These are phyloP conservation scores for Apis cerana DNA, from an alignment of 1,140 invertebrate species.

Conservation along the genomic window DNA sequence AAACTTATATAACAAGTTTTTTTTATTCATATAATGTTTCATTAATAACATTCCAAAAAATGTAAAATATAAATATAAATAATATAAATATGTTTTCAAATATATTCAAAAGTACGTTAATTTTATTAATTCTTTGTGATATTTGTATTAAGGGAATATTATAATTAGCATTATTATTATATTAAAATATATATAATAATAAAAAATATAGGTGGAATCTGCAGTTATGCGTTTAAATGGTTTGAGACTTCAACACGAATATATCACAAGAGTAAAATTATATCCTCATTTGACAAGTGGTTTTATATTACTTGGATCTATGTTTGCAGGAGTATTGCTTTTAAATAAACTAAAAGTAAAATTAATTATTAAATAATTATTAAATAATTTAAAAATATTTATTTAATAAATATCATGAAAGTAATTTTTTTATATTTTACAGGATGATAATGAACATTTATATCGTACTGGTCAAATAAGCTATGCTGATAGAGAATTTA, in stretches of 20 bases:
- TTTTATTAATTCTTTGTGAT: slow-evolving; percentile 11
- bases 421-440: slow-evolving; percentile 61
- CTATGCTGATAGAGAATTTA: slow-evolving; percentile 86
- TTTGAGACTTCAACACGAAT: slow-evolving; percentile 84
- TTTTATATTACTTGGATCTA: not conserved
- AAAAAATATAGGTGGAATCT: slow-evolving; percentile 87
- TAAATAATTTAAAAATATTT: slow-evolving; percentile 12
- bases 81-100: not conserved
- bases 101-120: not conserved
- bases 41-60: too few species aligned
- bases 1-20: slow-evolving; percentile 12
- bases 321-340: fast-evolving
- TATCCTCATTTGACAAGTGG: not conserved
- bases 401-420: not conserved
- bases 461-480: slow-evolving; percentile 86
- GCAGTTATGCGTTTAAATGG: slow-evolving; percentile 87
- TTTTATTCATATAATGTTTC: not conserved
- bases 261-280: fast-evolving
- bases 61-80: not conserved
- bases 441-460: slow-evolving; percentile 82
- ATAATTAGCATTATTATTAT: too few species aligned
- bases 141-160: not conserved
- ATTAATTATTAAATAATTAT: not conserved
- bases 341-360: not conserved
- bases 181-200: not conserved